Conservation (phyloP, 2,888 invertebrate species). For the Myopa tessellatipennis region DNA sequence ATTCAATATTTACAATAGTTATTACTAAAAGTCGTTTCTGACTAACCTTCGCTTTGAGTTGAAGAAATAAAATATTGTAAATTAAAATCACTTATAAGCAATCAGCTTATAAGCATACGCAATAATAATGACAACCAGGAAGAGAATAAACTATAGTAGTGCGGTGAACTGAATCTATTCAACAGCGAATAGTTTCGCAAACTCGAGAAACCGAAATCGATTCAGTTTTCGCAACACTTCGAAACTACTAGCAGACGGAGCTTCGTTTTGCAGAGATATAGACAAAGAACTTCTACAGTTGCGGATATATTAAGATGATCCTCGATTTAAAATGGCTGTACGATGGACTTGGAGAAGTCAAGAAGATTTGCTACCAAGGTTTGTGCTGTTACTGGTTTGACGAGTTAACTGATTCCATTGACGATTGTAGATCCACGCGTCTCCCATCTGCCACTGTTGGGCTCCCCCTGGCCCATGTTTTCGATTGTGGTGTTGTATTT, state of each 20-base stretch:
- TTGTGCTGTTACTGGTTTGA: background rate
- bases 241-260: background rate
- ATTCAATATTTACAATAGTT: too few species aligned
- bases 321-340: background rate
- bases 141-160: too few species aligned
- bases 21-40: too few species aligned
- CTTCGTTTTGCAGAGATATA: background rate
- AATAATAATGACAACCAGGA: too few species aligned
- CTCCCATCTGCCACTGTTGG: conserved; percentile 75
- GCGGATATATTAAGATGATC: background rate
- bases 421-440: conserved; percentile 62
- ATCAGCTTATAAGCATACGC: too few species aligned
- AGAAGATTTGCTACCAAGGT: conserved; percentile 19
- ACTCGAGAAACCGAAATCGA: background rate
- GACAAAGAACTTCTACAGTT: background rate
- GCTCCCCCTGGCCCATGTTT: conserved; percentile 74
- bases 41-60: too few species aligned
- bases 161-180: background rate
- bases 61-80: too few species aligned
- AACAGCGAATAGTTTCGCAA: background rate
- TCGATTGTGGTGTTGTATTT: conserved; percentile 73
- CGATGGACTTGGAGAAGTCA: background rate
- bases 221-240: background rate
- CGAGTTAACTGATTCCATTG: background rate
- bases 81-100: too few species aligned